Base-by-base conservation (phyloP, 2,113 vertebrate species). In the Calidris pugnax region DNA sequence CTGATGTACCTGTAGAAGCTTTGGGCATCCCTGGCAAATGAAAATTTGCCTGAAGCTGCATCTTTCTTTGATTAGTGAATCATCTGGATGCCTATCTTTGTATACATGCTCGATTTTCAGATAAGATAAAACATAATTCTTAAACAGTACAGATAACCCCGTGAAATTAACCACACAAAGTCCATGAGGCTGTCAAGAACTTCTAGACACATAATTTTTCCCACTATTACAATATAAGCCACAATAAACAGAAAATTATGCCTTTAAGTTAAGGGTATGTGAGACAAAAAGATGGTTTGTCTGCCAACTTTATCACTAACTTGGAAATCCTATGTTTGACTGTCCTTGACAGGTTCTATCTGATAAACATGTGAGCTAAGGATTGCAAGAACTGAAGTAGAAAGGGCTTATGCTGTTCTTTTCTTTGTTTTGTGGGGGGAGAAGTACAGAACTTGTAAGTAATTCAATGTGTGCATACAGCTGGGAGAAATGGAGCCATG, bases 401-500 rank as follows among this genome's bases (percentile, higher is more conserved):
- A 53, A 59, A 23, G 26, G 35, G 3, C 12, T 60, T 66, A 18
- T 72, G 11, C 6, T 92, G 17, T 47, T 66, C 14, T 26, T 24
- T 78, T 59, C 24, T 72, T 50, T 32, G 13, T 71, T 51, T 67
- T 35, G 21, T 28, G 59, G 45, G 7, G 12, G 35, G 39, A 73
- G 37, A 73, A 67, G 15, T 16, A 69, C 11, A 63, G 55, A 85
- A 79, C 7, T 55, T 62, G 4, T 30, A 39, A 57, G 32, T 4
- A 85, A 5, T 63, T 23, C 37, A 56, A n/a, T 3, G 4, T 51
- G 24, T 50, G 20, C 0, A 0, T 50, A 68, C 5, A 80, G 27
- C 26, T 63, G 19, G 24, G 33, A 85, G 33, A 63, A 71, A 71
- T 10, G 6, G 28, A 76, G 28, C 9, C 6, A 24, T 32, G 5